phyloP scores from a whole-genome alignment of 2,797 vertebrate genomes.

The Alauda arvensis region DNA sequence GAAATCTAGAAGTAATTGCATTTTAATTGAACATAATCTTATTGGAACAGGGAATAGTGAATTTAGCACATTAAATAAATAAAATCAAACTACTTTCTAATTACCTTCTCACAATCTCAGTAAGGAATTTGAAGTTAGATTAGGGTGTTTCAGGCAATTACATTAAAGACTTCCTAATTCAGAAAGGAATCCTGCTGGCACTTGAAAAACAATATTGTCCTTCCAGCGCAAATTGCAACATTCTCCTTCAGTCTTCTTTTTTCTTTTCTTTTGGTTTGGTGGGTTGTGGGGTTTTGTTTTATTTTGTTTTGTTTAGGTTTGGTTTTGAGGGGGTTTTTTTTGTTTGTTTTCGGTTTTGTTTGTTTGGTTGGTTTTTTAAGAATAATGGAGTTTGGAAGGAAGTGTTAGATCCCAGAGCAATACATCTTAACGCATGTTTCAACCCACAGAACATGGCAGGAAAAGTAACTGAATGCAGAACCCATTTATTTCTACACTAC shows the following conservation, averaged over 20 bases:
- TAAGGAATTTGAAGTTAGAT: background rate
- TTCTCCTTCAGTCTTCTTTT: background rate
- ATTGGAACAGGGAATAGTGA: background rate
- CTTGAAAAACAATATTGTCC: background rate
- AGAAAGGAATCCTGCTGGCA: background rate
- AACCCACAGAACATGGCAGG: background rate
- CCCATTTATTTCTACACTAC: background rate
- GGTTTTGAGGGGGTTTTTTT: background rate
- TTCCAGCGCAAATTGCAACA: background rate
- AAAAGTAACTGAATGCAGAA: background rate
- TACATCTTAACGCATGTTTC: background rate
- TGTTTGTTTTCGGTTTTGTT: background rate
- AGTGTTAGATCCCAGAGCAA: background rate
- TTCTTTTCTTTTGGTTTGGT: background rate
- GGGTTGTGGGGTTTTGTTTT: too few relatives aligned
- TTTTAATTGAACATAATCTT: constrained; percentile 26
- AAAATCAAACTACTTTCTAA: constrained; percentile 28
- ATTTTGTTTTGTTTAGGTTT: too few relatives aligned
- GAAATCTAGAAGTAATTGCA: background rate
- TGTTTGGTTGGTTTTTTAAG: background rate
- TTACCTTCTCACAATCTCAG: constrained; percentile 5
- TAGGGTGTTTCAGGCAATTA: constrained; percentile 8
- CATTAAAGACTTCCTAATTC: background rate
- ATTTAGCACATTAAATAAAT: constrained; percentile 23
- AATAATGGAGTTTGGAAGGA: background rate